Evolutionary conservation across 2,113 vertebrate genomes (phyloP), one percentile per base, ranked within the genome.

Genomic region (Rhabdornis inornatus): DNA sequence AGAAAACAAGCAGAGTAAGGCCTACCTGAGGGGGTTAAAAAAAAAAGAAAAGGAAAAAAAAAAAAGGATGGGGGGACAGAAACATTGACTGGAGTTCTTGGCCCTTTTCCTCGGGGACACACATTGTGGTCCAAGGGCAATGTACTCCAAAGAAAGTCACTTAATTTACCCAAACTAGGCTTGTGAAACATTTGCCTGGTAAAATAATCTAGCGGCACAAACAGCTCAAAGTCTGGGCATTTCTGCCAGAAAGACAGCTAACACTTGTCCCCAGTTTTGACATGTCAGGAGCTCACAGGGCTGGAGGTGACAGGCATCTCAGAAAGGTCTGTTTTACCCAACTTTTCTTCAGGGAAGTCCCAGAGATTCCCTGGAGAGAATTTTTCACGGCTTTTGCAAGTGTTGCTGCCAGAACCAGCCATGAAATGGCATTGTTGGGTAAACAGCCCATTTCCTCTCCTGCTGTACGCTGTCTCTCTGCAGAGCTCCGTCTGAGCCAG

Each of bases 101-200:
- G 3, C 12, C 25, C 6, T 65, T 52, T 23, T 89, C 11, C 31
- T n/a, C 0, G 0, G 12, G 6, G 19, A 4, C 3, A 33, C 22
- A 49, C 10, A 31, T 23, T 4, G 4, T 59, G 10, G 13, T 89
- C 83, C 42, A 65, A 56, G 68, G 30, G 40, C 53, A 83, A 64
- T 2, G 1, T 21, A 59, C 16, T 56, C 28, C 49, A 49, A 72
- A 87, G 53, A 77, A 92, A 61, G 57, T 22, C 7, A 40, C 15
- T 33, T 31, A 49, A 79, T 85, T 95, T 69, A 61, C 21, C 72
- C 74, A 69, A 84, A 45, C 6, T 4, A 72, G 25, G n/a, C 21
- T 79, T 65, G 37, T 47, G 63, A 85, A 87, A 94, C 18, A 7
- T 61, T 83, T 74, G 6, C 45, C n/a, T 64, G 53, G 45, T 49